These are phyloP conservation scores for Drosophila tripunctata DNA, from an alignment of 2,888 invertebrate species.

Conservation along the genomic window DNA sequence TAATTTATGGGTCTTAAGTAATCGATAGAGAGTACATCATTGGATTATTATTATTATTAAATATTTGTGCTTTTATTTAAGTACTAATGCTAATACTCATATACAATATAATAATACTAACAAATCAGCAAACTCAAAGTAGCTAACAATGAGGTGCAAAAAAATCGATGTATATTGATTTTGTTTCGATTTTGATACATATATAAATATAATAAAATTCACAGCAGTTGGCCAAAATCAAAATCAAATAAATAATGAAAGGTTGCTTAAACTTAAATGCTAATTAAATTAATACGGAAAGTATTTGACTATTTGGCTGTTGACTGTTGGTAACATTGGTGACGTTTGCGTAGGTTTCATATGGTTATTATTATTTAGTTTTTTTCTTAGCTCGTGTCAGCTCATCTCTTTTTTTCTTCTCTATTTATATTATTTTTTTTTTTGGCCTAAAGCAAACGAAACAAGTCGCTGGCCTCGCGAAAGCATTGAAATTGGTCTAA, in stretches of 20 bases:
- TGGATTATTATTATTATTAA: slow-evolving; percentile 17
- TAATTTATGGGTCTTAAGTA: slow-evolving; percentile 2
- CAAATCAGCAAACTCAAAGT: slow-evolving; percentile 45
- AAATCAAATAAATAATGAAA: slow-evolving; percentile 45
- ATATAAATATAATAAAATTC: too few relatives aligned
- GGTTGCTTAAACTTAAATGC: slow-evolving; percentile 73
- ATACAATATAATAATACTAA: slow-evolving; percentile 61
- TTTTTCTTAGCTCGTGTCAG: too few relatives aligned
- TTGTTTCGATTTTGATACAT: slow-evolving; percentile 45
- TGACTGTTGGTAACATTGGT: slow-evolving; percentile 29
- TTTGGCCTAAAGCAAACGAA: slow-evolving; percentile 28
- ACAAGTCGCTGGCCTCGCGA: slow-evolving; percentile 65
- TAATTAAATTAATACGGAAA: slow-evolving; percentile 66
- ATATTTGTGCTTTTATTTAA: slow-evolving; percentile 51
- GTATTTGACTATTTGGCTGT: slow-evolving; percentile 65
- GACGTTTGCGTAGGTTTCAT: slow-evolving; percentile 52
- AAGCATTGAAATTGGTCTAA: slow-evolving; percentile 48
- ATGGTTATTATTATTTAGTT: neutral
- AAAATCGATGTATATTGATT: slow-evolving; percentile 29
- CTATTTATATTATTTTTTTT: neutral
- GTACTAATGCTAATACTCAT: slow-evolving; percentile 56
- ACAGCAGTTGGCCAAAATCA: slow-evolving; percentile 52
- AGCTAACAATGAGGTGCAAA: slow-evolving; percentile 54
- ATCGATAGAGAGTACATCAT: neutral
- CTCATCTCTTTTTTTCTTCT: slow-evolving; percentile 5